Percentiles rank a stretch among this genome's conserved stretches.
Conservation (phyloP, 2,797 vertebrate genomes). For the Tympanoctomys barrerae region DNA sequence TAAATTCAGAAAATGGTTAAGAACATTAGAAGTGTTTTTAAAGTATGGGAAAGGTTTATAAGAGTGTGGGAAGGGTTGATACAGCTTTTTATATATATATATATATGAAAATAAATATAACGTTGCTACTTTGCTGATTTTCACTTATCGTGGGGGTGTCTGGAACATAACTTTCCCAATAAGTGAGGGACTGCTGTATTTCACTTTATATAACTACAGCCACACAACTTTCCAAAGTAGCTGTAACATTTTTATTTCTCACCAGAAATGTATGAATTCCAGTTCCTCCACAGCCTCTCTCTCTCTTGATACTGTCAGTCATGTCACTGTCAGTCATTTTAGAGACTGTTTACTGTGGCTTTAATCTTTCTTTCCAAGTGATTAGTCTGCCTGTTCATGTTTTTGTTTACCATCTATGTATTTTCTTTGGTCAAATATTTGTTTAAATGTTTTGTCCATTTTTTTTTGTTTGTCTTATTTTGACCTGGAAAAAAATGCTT, state of each 20-base stretch:
- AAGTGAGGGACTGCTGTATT: too few relatives aligned
- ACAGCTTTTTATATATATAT: too few relatives aligned
- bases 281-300: not conserved
- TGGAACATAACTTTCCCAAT: too few relatives aligned
- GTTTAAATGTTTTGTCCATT: conserved; percentile 36
- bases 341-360: conserved; percentile 38
- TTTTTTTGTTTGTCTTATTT: conserved; percentile 43
- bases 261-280: not conserved
- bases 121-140: too few relatives aligned
- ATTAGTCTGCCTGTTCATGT: conserved; percentile 41
- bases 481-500: conserved; percentile 19
- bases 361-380: conserved; percentile 24
- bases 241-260: conserved; percentile 49
- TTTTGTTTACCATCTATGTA: not conserved
- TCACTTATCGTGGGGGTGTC: too few relatives aligned
- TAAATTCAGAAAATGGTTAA: not conserved
- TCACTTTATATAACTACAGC: not conserved
- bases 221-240: conserved; percentile 21
- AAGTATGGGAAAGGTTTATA: too few relatives aligned
- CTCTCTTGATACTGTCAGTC: conserved; percentile 16
- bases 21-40: too few relatives aligned
- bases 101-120: too few relatives aligned
- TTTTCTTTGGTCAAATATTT: conserved; percentile 27
- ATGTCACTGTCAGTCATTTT: conserved; percentile 41
- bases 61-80: too few relatives aligned